These are phyloP conservation scores for Mustela lutreola DNA, from an alignment of 2,113 vertebrate species.

Conservation along the genomic window DNA sequence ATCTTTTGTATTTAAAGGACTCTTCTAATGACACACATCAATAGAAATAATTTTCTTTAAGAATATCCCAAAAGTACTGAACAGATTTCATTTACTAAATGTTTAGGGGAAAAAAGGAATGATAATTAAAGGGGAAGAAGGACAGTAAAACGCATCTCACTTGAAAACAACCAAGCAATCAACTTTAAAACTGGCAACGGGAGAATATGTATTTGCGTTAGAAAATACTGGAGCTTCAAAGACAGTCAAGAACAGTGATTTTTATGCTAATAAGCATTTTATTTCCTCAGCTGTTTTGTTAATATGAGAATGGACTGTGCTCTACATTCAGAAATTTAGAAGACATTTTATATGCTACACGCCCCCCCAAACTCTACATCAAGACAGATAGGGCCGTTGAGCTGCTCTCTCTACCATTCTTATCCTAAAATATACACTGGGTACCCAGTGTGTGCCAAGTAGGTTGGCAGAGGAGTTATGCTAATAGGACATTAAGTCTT, in stretches of 20 bases:
- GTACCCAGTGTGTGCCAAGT: neutral
- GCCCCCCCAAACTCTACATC: neutral
- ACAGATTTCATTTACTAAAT: constrained; percentile 65
- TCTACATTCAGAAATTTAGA: constrained; percentile 40
- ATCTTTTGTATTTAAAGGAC: constrained; percentile 58
- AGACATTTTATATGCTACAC: neutral
- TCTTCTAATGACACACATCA: constrained; percentile 10
- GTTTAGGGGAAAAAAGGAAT: constrained; percentile 47
- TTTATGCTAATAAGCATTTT: constrained; percentile 50
- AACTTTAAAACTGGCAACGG: constrained; percentile 52
- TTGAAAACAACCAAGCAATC: constrained; percentile 61
- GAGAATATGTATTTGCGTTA: constrained; percentile 49
- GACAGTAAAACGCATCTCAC: constrained; percentile 27
- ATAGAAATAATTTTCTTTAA: constrained; percentile 62
- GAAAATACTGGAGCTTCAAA: constrained; percentile 57
- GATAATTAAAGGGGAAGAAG: constrained; percentile 38
- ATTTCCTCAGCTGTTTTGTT: constrained; percentile 58
- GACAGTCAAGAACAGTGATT: constrained; percentile 63
- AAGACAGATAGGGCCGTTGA: neutral
- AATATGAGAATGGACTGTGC: constrained; percentile 26
- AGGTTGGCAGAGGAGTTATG: neutral
- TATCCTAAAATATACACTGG: neutral
- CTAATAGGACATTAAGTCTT: neutral
- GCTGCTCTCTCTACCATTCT: neutral
- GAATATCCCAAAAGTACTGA: constrained; percentile 14